These are phyloP conservation scores for Spea multiplicata DNA, from an alignment of 2,113 vertebrate genomes.

Conservation along the genomic window DNA sequence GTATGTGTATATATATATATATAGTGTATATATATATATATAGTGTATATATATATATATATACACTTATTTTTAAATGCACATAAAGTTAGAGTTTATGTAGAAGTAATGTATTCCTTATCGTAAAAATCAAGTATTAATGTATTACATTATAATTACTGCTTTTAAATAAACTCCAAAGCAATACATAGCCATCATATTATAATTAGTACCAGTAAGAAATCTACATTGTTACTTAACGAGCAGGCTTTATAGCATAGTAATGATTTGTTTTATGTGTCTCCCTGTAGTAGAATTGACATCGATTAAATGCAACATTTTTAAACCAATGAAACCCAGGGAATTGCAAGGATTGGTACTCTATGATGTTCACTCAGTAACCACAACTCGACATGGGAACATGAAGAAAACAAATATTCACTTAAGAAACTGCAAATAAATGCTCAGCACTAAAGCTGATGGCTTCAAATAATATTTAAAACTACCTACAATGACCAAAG, in stretches of 20 bases:
- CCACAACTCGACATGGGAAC: constrained; percentile 21
- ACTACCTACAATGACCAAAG: too few relatives aligned
- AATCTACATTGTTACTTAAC: neutral
- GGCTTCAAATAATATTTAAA: neutral
- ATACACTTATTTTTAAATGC: too few relatives aligned
- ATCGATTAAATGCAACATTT: neutral
- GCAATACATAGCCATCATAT: neutral
- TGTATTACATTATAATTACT: too few relatives aligned
- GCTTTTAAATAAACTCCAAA: neutral
- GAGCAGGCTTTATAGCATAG: neutral
- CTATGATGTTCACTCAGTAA: constrained; percentile 22
- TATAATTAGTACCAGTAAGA: neutral
- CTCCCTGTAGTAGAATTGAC: constrained; percentile 2
- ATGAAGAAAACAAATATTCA: neutral
- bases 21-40: too few relatives aligned
- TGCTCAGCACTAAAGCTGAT: neutral
- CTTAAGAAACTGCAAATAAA: neutral
- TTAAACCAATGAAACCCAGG: neutral
- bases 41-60: too few relatives aligned
- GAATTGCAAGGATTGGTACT: constrained; percentile 21
- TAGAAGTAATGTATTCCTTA: too few relatives aligned
- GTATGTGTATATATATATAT: too few relatives aligned
- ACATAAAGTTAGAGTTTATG: too few relatives aligned
- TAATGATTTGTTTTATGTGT: neutral
- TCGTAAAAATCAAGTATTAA: too few relatives aligned